Evolutionary conservation across 2,888 invertebrate species (phyloP).

Genomic region (Lithophane leautieri): DNA sequence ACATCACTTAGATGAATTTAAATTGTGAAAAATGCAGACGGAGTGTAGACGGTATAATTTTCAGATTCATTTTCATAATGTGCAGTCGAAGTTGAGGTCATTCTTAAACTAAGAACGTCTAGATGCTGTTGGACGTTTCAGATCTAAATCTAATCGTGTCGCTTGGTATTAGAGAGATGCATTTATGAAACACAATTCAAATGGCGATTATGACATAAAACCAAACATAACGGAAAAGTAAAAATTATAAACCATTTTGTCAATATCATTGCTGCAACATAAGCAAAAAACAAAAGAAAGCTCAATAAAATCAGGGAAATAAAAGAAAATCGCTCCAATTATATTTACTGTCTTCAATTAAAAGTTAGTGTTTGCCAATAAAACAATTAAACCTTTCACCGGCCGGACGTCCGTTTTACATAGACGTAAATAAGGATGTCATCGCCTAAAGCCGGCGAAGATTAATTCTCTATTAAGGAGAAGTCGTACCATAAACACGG

Average conservation of each 20-base stretch:
- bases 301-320: conserved; percentile 50
- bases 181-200: background rate
- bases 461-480: conserved; percentile 74
- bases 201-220: background rate
- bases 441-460: conserved; percentile 76
- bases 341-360: conserved; percentile 41
- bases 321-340: conserved; percentile 49
- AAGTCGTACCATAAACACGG: conserved; percentile 65
- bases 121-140: conserved; percentile 11
- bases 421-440: conserved; percentile 77
- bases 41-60: conserved; percentile 85
- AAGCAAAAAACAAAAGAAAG: conserved; percentile 48
- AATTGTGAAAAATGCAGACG: conserved; percentile 89
- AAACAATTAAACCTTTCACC: conserved; percentile 82
- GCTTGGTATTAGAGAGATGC: background rate
- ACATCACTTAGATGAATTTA: conserved; percentile 85
- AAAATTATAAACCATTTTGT: conserved; percentile 3
- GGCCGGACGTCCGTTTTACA: conserved; percentile 83
- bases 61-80: conserved; percentile 89
- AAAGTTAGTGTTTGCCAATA: conserved; percentile 70
- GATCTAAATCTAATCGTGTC: conserved; percentile 9
- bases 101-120: conserved; percentile 65
- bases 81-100: conserved; percentile 88
- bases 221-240: conserved; percentile 12
- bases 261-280: conserved; percentile 29